These are phyloP conservation scores for Heterodera filipjevi DNA, from an alignment of 2,888 invertebrate genomes.

Conservation along the genomic window DNA sequence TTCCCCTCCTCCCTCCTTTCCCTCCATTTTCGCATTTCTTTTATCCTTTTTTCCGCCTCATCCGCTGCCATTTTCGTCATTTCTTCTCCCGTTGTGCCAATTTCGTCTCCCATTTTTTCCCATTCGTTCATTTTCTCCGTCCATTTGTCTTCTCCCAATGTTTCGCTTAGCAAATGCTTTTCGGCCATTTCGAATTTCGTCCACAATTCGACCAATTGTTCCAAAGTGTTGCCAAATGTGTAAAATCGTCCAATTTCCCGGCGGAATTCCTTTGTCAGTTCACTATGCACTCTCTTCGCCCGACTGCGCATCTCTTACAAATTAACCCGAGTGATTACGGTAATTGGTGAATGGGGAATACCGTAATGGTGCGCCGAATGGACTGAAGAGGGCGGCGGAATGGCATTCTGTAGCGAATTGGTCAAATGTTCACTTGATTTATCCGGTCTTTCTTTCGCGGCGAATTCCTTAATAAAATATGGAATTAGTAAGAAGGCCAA, in stretches of 20 bases:
- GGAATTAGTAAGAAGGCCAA: too few relatives aligned
- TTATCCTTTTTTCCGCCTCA: background rate
- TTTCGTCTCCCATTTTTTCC: constrained; percentile 9
- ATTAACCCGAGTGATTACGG: background rate
- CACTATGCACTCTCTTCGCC: background rate
- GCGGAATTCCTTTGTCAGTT: background rate
- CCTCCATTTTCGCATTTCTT: background rate
- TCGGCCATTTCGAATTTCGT: background rate
- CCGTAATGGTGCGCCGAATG: background rate
- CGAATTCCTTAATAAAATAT: background rate
- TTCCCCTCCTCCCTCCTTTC: background rate
- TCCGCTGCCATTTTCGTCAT: background rate
- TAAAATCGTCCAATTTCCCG: background rate
- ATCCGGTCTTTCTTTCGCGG: background rate
- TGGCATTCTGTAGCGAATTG: background rate
- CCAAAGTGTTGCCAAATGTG: background rate
- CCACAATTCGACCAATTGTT: background rate
- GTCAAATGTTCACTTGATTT: background rate
- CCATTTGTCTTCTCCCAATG: background rate
- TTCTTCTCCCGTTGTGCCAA: constrained; percentile 3
- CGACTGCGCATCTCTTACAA: background rate
- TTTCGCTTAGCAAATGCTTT: background rate
- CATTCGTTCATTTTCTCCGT: background rate
- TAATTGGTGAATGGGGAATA: background rate
- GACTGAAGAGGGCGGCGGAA: background rate